Conservation (phyloP, 2,888 invertebrate genomes). For the Gryllus longicercus region DNA sequence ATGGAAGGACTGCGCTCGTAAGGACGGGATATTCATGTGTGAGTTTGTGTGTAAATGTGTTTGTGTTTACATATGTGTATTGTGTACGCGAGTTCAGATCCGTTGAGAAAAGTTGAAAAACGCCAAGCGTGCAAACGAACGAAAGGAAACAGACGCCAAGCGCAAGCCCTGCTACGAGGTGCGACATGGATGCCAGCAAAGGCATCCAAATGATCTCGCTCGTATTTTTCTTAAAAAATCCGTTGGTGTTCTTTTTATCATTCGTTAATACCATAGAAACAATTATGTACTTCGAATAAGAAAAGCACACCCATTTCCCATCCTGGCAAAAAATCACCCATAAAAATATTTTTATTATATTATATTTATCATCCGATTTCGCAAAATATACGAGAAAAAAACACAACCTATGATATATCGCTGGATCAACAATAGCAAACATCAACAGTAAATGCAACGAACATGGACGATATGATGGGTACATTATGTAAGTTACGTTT, state of each 20-base stretch:
- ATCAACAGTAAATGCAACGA: slow-evolving; percentile 31
- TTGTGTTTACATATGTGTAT: too few species aligned
- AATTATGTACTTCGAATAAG: slow-evolving; percentile 18
- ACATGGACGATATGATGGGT: slow-evolving; percentile 30
- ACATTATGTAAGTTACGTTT: not conserved
- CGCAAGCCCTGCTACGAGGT: not conserved
- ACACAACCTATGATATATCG: slow-evolving; percentile 26
- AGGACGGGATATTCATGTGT: slow-evolving; percentile 32
- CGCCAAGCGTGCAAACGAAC: not conserved
- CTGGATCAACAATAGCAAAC: slow-evolving; percentile 32
- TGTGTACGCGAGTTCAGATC: too few species aligned
- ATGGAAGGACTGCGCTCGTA: slow-evolving; percentile 34
- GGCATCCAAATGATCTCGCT: too few species aligned
- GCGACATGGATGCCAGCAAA: too few species aligned
- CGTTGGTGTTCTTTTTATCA: not conserved
- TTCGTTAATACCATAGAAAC: not conserved
- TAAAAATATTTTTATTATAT: slow-evolving; percentile 31
- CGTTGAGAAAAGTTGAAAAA: too few species aligned
- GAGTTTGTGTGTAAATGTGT: not conserved
- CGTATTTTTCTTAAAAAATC: not conserved
- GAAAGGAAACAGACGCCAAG: not conserved
- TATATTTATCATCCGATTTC: slow-evolving; percentile 28
- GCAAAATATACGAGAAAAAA: slow-evolving; percentile 33
- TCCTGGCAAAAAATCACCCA: slow-evolving; percentile 26
- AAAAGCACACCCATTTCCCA: slow-evolving; percentile 24